These are phyloP conservation scores for Torymus tubicola DNA, from an alignment of 2,888 invertebrate genomes.

Conservation along the genomic window DNA sequence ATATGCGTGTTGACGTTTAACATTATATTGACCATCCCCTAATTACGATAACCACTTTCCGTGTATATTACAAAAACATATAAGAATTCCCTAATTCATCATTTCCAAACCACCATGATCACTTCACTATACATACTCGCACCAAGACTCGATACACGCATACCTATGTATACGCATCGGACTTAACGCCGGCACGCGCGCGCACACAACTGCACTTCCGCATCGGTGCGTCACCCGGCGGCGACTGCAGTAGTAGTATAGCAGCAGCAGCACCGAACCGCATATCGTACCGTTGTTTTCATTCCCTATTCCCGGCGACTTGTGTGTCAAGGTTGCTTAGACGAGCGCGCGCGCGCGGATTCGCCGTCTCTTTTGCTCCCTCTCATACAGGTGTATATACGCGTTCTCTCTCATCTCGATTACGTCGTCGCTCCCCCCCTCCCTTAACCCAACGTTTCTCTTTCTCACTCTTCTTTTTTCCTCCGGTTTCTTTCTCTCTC, in stretches of 20 bases:
- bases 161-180: too few relatives aligned
- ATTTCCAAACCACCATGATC: too few relatives aligned
- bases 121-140: too few relatives aligned
- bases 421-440: conserved; percentile 12
- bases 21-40: too few relatives aligned
- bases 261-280: conserved; percentile 9
- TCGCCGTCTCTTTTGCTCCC: conserved; percentile 17
- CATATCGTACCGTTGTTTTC: conserved; percentile 62
- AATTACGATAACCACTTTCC: too few relatives aligned
- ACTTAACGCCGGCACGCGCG: neutral
- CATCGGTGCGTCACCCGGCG: neutral
- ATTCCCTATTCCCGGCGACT: conserved; percentile 60
- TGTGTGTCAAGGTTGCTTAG: conserved; percentile 63
- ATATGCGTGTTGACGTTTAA: too few relatives aligned
- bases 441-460: neutral
- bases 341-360: conserved; percentile 43
- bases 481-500: neutral
- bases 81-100: too few relatives aligned
- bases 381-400: conserved; percentile 24
- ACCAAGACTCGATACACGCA: too few relatives aligned
- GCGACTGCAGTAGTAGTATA: conserved; percentile 5
- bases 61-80: too few relatives aligned
- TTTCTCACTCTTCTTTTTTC: conserved; percentile 3
- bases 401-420: conserved; percentile 31
- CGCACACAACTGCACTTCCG: neutral